Evolutionary conservation across 1,140 invertebrate species (phyloP).

Genomic region (Globodera rostochiensis): DNA sequence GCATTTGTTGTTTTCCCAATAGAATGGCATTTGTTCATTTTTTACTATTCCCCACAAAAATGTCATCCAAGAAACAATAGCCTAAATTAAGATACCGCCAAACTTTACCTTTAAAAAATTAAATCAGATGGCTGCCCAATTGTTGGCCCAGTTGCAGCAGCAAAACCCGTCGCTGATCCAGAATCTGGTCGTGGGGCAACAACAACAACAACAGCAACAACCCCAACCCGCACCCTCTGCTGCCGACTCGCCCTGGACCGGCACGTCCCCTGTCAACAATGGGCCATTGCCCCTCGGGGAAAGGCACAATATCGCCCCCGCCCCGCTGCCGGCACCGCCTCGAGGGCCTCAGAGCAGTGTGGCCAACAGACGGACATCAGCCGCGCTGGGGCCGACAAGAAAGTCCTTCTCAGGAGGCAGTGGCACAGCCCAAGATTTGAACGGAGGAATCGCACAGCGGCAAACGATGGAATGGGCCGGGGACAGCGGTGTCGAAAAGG

Average conservation of each 20-base stretch:
- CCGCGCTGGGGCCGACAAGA: neutral
- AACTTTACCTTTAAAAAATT: too few relatives aligned
- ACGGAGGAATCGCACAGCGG: neutral
- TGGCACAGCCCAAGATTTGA: neutral
- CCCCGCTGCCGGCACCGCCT: slow-evolving; percentile 1
- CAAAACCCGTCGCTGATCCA: slow-evolving; percentile 50
- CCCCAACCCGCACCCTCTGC: slow-evolving; percentile 26
- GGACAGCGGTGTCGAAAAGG: neutral
- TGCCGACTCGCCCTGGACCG: slow-evolving; percentile 1
- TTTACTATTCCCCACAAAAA: too few relatives aligned
- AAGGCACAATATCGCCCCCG: slow-evolving; percentile 5
- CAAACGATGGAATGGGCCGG: neutral
- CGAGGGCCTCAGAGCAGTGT: neutral
- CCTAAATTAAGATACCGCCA: too few relatives aligned
- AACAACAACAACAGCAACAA: slow-evolving; percentile 40
- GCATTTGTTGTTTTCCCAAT: neutral
- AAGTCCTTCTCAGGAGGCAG: neutral
- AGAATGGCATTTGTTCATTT: slow-evolving; percentile 17
- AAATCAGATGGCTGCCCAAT: slow-evolving; percentile 48
- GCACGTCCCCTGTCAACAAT: neutral
- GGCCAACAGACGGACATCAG: neutral
- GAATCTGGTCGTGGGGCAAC: slow-evolving; percentile 46
- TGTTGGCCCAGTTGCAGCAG: slow-evolving; percentile 56
- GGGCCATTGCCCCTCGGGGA: slow-evolving; percentile 29
- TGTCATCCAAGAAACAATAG: too few relatives aligned